Evolutionary conservation across 2,113 vertebrate species (phyloP).

Genomic region (Phyllopteryx taeniolatus): DNA sequence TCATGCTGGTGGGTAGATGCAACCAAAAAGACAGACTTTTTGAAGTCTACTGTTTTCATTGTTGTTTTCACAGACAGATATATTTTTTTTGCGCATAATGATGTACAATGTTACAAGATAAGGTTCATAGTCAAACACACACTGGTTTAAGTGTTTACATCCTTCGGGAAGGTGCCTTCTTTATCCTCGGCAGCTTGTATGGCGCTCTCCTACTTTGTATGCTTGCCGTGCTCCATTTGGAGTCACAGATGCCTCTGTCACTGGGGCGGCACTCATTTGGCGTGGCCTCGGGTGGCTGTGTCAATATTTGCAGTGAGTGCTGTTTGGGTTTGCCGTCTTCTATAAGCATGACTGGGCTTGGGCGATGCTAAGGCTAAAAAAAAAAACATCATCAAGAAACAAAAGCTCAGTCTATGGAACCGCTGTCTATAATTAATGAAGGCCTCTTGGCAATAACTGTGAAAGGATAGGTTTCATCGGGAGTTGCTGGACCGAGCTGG

Average conservation of each 20-base stretch:
- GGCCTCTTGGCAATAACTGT: constrained; percentile 51
- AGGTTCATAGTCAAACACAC: neutral
- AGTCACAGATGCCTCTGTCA: constrained; percentile 61
- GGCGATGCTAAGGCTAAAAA: constrained; percentile 30
- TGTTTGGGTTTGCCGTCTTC: constrained; percentile 51
- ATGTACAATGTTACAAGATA: neutral
- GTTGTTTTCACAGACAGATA: neutral
- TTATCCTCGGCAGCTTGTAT: constrained; percentile 6
- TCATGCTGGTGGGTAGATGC: neutral
- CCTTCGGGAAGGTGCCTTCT: neutral
- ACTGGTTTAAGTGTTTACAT: neutral
- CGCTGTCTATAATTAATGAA: constrained; percentile 59
- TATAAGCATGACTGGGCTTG: constrained; percentile 42
- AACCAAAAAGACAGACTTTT: neutral
- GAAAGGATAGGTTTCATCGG: constrained; percentile 42
- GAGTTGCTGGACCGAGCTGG: constrained; percentile 40
- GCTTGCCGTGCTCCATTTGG: constrained; percentile 55
- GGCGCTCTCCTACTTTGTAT: constrained; percentile 28
- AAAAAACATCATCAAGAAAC: constrained; percentile 47
- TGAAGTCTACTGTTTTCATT: neutral
- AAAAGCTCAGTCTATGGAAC: constrained; percentile 22
- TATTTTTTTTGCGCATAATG: neutral
- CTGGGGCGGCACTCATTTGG: constrained; percentile 52
- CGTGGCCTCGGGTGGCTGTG: constrained; percentile 55
- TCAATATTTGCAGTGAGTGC: constrained; percentile 63